These are phyloP conservation scores for Psammodynastes pulverulentus DNA, from an alignment of 2,113 vertebrate species.

Conservation along the genomic window DNA sequence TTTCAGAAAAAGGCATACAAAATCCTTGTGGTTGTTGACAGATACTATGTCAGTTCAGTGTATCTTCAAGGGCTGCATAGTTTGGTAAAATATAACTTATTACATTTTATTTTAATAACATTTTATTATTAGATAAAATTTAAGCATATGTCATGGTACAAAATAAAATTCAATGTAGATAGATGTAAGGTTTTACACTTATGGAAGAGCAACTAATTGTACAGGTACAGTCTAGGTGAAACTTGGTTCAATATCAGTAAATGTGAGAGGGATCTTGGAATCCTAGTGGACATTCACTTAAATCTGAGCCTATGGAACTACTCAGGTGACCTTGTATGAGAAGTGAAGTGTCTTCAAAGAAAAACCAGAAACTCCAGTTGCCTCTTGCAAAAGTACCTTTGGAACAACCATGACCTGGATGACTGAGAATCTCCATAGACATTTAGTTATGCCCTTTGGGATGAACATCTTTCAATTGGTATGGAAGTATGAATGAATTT, in stretches of 20 bases:
- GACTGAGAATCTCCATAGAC: too few species aligned
- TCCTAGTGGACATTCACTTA: not conserved
- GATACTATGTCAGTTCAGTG: not conserved
- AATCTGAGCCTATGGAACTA: not conserved
- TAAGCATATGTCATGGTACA: not conserved
- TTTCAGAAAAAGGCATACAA: not conserved
- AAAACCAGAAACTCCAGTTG: too few species aligned
- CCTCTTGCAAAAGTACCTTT: too few species aligned
- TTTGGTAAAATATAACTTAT: not conserved
- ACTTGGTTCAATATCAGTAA: not conserved
- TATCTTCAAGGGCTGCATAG: not conserved
- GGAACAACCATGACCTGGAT: too few species aligned
- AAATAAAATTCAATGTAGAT: not conserved
- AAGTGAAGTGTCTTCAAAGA: too few species aligned
- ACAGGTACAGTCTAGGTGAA: not conserved
- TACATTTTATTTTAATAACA: not conserved
- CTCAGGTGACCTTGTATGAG: not conserved
- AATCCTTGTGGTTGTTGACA: not conserved
- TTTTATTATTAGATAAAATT: not conserved
- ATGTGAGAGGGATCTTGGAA: not conserved
- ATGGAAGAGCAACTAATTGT: not conserved
- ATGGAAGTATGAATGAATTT: too few species aligned
- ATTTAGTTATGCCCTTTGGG: too few species aligned
- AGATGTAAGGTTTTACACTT: not conserved
- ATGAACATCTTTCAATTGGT: too few species aligned